A percentile compares a stretch with the other conserved stretches of the same genome.
Evolutionary conservation across 2,888 invertebrate species (phyloP).

Genomic region (Notocelia uddmanniana): DNA sequence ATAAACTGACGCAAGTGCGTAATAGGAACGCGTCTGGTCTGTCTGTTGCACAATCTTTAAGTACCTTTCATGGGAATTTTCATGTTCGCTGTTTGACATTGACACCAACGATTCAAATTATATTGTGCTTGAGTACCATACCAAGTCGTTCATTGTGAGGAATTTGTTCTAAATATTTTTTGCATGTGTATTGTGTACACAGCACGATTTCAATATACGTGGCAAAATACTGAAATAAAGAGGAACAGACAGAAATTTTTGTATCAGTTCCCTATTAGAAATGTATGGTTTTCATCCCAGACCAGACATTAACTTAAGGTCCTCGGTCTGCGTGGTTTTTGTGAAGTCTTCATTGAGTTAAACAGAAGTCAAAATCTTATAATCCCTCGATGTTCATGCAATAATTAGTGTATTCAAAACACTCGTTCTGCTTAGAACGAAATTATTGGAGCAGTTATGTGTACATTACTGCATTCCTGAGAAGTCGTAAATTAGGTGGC

Average conservation of each 20-base stretch:
- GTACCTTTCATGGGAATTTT: slow-evolving; percentile 42
- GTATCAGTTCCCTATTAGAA: not conserved
- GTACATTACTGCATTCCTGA: slow-evolving; percentile 33
- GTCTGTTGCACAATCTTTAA: slow-evolving; percentile 37
- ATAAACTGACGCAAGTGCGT: slow-evolving; percentile 45
- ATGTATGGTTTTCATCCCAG: not conserved
- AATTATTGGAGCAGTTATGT: slow-evolving; percentile 18
- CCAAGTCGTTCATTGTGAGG: not conserved
- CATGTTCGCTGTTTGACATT: slow-evolving; percentile 22
- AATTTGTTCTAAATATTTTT: not conserved
- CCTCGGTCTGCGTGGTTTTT: too few relatives aligned
- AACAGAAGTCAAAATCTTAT: not conserved
- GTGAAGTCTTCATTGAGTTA: too few relatives aligned
- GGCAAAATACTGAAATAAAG: too few relatives aligned
- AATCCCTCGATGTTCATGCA: not conserved
- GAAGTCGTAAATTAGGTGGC: slow-evolving; percentile 38
- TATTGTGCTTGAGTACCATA: too few relatives aligned
- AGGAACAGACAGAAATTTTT: too few relatives aligned
- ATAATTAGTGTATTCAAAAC: slow-evolving; percentile 14
- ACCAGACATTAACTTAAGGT: too few relatives aligned
- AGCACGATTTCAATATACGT: too few relatives aligned
- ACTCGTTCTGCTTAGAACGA: slow-evolving; percentile 17
- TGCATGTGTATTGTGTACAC: not conserved
- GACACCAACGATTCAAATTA: not conserved
- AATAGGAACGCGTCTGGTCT: slow-evolving; percentile 23